These are phyloP conservation scores for Petrocephalus sullivani DNA, from an alignment of 2,797 vertebrate genomes.

Conservation along the genomic window DNA sequence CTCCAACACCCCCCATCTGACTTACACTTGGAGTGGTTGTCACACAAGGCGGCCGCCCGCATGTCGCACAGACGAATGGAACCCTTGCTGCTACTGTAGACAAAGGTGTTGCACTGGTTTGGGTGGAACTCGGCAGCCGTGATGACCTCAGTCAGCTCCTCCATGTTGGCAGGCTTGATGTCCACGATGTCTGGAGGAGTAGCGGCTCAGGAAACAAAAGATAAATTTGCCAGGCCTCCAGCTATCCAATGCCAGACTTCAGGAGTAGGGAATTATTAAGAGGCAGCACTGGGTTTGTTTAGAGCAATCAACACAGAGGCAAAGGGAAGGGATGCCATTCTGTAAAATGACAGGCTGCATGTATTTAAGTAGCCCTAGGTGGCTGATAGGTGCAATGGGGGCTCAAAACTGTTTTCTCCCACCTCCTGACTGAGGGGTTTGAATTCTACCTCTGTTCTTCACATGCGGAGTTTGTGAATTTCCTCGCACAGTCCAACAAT, in stretches of 20 bases:
- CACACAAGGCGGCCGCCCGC: constrained; percentile 83
- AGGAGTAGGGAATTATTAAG: neutral
- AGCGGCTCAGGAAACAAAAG: constrained; percentile 60
- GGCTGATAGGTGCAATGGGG: neutral
- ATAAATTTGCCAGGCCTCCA: neutral
- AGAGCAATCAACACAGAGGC: neutral
- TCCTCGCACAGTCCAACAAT: neutral
- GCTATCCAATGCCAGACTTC: neutral
- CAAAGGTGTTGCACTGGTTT: constrained; percentile 93
- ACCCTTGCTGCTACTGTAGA: constrained; percentile 99
- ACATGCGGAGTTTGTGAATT: neutral
- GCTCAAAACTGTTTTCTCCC: neutral
- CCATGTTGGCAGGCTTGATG: constrained; percentile 97
- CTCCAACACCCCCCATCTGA: constrained; percentile 26
- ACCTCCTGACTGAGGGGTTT: neutral
- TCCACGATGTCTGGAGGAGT: constrained; percentile 84
- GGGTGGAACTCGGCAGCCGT: constrained; percentile 94
- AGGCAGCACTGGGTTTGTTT: neutral
- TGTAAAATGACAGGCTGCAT: neutral
- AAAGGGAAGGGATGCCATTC: neutral
- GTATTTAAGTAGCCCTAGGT: neutral
- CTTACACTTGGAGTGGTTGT: constrained; percentile 94
- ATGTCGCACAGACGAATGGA: constrained; percentile 97
- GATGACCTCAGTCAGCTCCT: constrained; percentile 96
- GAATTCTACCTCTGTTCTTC: neutral